Evolutionary conservation across 2,888 invertebrate genomes (phyloP), one percentile per base, ranked within the genome.

Genomic region (Fragum whitleyi): DNA sequence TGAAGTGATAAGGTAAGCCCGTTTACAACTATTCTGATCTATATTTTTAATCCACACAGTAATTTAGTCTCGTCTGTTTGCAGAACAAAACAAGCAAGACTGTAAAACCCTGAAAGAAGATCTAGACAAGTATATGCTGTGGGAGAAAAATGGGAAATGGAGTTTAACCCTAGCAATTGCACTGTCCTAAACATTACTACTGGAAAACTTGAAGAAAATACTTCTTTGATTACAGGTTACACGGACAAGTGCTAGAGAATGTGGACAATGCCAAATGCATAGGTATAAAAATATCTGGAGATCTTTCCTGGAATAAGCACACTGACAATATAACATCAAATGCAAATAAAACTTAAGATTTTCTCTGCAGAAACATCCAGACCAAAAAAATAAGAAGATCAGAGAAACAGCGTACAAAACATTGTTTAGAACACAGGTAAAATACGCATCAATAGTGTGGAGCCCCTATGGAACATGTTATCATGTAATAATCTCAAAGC

Each of bases 81-180:
- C 68, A 19, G 76, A 76, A 36, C 16, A 55, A 2, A 21, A n/a
- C 36, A 9, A 19, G 3, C n/a, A n/a, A 9, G 42, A 77, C 11
- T 14, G 7, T 26, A 3, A 28, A 6, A 68, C 19, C 28, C 47
- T 72, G 6, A 39, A 73, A 36, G 29, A 72, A 29, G 53, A 67
- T 39, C 39, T 77, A n/a, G 42, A 65, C 47, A 67, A 29, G 53
- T 23, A 67, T 16, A 65, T 74, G 21, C 1, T 47, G 1, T 75
- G 79, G 75, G 53, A 70, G 36, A 2, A 42, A 47, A 53, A 53
- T 74, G 74, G 74, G 75, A 79, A 51, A 79, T 75, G 75, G 75
- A 72, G 21, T 79, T 75, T 21, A 72, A 68, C 53, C 71, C 51
- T 1, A 36, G 57, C 9, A 79, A 67, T 32, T 79, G 75, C 28